Evolutionary conservation across 2,797 vertebrate genomes (phyloP), one percentile per base, ranked within the genome.

Genomic region (Chanos chanos): DNA sequence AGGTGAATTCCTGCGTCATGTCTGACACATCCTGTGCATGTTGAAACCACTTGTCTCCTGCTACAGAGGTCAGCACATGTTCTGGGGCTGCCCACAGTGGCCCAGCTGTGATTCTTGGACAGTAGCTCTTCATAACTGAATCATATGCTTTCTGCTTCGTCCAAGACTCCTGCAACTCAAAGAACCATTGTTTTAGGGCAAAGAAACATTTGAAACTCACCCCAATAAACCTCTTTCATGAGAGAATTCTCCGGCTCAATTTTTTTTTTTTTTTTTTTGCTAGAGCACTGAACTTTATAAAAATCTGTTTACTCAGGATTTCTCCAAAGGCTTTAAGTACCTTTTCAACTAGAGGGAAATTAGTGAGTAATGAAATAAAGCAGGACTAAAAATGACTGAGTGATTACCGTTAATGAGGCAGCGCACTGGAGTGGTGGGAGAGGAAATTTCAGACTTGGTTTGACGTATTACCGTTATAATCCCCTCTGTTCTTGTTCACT

Each of bases 11-110:
- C 10, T 34, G 19, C 31, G 8, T 40, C 45, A 28, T 34, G 55
- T 70, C 55, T 44, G 58, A 43, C 40, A 43, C 40, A 76, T 63
- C 60, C 55, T 41, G 63, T 64, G 24, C 43, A 60, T 64, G 34
- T 63, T 59, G 53, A 68, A 10, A 27, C 28, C 33, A 73, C 62
- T 70, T 68, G 40, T 68, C 27, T 53, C 53, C 61, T 76, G 61
- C 65, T 72, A 53, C 66, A 51, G 28, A 56, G 59, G 61, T 75
- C 64, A 74, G 43, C 41, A 73, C 36, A 53, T 76, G 55, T 70
- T 75, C 58, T 74, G 40, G n/a, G 24, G 47, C 13, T 61, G 44
- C 58, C 73, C 80, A 64, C 76, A 80, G 78, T 75, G 80, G 75
- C 59, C 54, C 40, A 51, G 10, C 72, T 78, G 58, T 58, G 57